phyloP scores from a whole-genome alignment of 2,797 vertebrate species.

The Girardinus metallicus region DNA sequence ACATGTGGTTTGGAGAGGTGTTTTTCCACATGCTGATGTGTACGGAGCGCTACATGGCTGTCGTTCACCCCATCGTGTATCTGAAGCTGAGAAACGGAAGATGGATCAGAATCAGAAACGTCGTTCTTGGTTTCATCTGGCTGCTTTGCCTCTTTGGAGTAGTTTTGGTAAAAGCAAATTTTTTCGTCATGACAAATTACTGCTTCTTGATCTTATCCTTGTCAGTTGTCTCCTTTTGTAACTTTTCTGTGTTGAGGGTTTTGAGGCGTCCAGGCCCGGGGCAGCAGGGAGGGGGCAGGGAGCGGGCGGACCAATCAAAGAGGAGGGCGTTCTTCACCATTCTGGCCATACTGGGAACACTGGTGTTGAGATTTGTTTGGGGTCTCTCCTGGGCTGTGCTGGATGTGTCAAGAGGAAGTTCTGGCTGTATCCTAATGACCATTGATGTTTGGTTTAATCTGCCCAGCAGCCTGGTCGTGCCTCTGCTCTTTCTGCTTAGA shows the following conservation, averaged over 20 bases:
- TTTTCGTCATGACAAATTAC: rapidly evolving
- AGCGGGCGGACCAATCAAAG: conserved; percentile 15
- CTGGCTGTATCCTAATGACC: neutral
- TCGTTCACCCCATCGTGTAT: conserved; percentile 7
- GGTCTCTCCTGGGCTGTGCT: neutral
- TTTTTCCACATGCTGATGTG: conserved; percentile 2
- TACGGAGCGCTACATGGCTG: conserved; percentile 10
- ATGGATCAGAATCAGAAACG: conserved; percentile 14
- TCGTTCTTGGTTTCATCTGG: conserved; percentile 2
- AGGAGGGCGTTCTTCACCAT: conserved; percentile 26
- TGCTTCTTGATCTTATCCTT: neutral
- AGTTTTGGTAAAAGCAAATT: rapidly evolving
- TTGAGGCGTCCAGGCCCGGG: conserved; percentile 10
- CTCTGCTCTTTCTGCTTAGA: neutral
- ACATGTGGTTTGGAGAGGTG: neutral
- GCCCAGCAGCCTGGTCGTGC: neutral
- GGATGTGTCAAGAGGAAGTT: too few species aligned
- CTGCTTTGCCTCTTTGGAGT: neutral
- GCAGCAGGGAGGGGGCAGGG: neutral
- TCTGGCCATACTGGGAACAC: conserved; percentile 3
- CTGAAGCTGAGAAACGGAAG: neutral
- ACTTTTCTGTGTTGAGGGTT: neutral
- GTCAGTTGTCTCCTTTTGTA: rapidly evolving
- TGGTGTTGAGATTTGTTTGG: neutral
- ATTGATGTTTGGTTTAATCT: neutral